phyloP scores from a whole-genome alignment of 2,888 invertebrate species.

The Perizoma affinitatum region DNA sequence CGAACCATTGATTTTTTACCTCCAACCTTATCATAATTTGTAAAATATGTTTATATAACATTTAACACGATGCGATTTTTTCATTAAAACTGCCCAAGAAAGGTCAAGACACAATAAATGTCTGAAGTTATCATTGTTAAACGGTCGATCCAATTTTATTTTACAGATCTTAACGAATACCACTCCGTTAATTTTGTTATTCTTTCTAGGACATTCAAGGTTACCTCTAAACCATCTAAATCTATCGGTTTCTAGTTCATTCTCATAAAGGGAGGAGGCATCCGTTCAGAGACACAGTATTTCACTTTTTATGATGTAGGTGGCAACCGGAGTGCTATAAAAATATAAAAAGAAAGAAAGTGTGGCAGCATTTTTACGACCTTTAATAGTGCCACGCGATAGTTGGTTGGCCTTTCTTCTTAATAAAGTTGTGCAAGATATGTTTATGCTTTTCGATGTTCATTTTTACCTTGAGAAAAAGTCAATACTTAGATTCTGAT shows the following conservation, averaged over 20 bases:
- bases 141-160: too few species aligned
- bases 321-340: constrained; percentile 71
- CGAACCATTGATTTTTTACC: constrained; percentile 65
- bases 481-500: neutral
- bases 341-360: constrained; percentile 74
- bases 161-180: too few species aligned
- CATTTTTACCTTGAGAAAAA: constrained; percentile 20
- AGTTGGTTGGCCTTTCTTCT: constrained; percentile 49
- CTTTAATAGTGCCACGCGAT: constrained; percentile 66
- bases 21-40: constrained; percentile 58
- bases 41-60: constrained; percentile 48
- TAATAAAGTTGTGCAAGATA: constrained; percentile 33
- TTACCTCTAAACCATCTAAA: constrained; percentile 38
- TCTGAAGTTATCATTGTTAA: too few species aligned
- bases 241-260: constrained; percentile 73
- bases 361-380: constrained; percentile 65
- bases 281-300: constrained; percentile 75
- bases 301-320: constrained; percentile 80
- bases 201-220: neutral
- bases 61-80: constrained; percentile 21
- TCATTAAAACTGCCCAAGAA: neutral
- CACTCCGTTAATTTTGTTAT: too few species aligned
- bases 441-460: constrained; percentile 27
- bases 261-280: constrained; percentile 71
- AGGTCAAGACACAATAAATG: too few species aligned